Conservation (phyloP, 2,113 vertebrate genomes). For the Dendropsophus ebraccatus region DNA sequence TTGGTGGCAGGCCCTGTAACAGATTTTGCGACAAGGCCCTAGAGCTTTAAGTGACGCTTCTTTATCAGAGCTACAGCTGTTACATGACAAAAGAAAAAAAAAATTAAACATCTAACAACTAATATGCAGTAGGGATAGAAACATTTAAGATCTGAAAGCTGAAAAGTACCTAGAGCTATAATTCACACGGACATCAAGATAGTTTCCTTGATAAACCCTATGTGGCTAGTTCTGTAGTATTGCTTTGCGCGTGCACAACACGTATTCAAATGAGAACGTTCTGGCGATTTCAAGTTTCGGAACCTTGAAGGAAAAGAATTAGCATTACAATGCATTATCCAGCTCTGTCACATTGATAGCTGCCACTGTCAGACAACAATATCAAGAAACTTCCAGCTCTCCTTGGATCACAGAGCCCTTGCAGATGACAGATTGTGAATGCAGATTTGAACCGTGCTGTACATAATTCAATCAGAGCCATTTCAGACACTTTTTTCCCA, state of each 20-base stretch:
- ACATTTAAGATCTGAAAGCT: background rate
- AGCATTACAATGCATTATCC: constrained; percentile 50
- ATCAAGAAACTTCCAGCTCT: constrained; percentile 41
- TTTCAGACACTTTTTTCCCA: constrained; percentile 45
- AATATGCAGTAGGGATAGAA: background rate
- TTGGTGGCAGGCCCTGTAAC: background rate
- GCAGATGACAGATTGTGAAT: constrained; percentile 54
- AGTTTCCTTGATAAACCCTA: background rate
- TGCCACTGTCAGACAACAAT: constrained; percentile 50
- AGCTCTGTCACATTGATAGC: constrained; percentile 49
- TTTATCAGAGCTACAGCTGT: background rate
- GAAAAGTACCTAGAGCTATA: background rate
- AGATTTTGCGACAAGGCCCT: background rate
- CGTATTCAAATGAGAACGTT: constrained; percentile 39
- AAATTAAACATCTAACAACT: background rate
- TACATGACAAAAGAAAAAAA: background rate
- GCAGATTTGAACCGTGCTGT: constrained; percentile 45
- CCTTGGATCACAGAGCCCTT: constrained; percentile 46
- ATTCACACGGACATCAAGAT: background rate
- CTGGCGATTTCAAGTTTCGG: constrained; percentile 15
- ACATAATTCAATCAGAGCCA: constrained; percentile 51
- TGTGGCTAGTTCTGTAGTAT: background rate
- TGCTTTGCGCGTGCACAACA: background rate
- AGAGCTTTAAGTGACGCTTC: background rate
- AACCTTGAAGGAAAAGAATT: constrained; percentile 51